These are phyloP conservation scores for Arvicola amphibius DNA, from an alignment of 2,797 vertebrate species.

Conservation along the genomic window DNA sequence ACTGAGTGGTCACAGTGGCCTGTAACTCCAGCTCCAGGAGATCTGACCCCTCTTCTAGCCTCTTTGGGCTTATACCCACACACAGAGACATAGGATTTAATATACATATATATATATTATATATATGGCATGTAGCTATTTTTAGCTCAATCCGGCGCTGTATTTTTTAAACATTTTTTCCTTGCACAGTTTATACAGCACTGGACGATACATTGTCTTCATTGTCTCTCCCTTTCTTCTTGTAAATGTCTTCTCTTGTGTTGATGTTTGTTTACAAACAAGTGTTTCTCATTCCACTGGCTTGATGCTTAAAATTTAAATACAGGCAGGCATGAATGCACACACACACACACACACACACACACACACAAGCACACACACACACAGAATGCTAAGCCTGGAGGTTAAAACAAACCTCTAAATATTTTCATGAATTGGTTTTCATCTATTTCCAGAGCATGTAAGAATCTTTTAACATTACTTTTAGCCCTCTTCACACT, in stretches of 20 bases:
- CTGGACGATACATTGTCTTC: background rate
- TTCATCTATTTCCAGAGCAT: background rate
- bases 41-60: background rate
- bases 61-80: background rate
- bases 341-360: background rate
- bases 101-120: background rate
- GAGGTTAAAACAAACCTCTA: background rate
- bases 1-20: background rate
- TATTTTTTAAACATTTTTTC: background rate
- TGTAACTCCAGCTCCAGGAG: background rate
- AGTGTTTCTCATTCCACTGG: background rate
- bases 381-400: background rate
- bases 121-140: background rate
- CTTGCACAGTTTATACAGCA: background rate
- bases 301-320: background rate
- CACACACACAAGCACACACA: too few species aligned
- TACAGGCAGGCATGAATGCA: background rate
- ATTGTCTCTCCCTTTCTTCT: background rate
- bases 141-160: background rate
- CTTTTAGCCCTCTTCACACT: background rate
- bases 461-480: background rate
- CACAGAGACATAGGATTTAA: background rate
- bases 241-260: background rate
- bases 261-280: conserved; percentile 3
- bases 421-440: background rate